Evolutionary conservation across 2,113 vertebrate species (phyloP).

Genomic region (Tricholaema leucomelas): DNA sequence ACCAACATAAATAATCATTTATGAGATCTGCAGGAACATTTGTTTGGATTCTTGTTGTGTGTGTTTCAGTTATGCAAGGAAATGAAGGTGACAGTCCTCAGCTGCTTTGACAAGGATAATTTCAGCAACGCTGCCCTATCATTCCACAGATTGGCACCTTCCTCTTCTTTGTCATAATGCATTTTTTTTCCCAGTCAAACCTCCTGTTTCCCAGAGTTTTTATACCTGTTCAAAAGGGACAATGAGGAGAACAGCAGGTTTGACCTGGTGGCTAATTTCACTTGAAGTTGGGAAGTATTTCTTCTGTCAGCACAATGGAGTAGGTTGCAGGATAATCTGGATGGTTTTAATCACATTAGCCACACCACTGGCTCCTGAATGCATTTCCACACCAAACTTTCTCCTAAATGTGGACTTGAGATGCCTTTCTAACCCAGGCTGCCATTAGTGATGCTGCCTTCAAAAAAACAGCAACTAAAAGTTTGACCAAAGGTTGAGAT

Average conservation of each 20-base stretch:
- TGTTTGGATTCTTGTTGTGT: neutral
- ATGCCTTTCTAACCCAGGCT: neutral
- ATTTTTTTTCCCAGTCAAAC: constrained; percentile 27
- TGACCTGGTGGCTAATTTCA: neutral
- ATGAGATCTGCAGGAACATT: constrained; percentile 29
- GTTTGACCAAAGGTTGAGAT: neutral
- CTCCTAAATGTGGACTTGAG: neutral
- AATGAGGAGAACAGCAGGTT: neutral
- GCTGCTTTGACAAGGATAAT: constrained; percentile 43
- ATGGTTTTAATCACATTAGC: neutral
- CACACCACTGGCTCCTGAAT: neutral
- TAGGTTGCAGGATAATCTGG: neutral
- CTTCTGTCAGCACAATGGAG: neutral
- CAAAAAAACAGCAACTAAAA: neutral
- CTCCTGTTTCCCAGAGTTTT: constrained; percentile 11
- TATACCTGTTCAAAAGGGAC: neutral
- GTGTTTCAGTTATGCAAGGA: constrained; percentile 42
- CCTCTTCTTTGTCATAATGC: constrained; percentile 11
- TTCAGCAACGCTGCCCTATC: constrained; percentile 46
- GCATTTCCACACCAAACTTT: neutral
- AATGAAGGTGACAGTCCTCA: constrained; percentile 24
- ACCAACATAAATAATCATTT: neutral
- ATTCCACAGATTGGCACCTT: constrained; percentile 42
- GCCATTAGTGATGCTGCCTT: neutral
- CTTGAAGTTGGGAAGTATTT: constrained; percentile 19